Percentiles rank a stretch among this genome's conserved stretches.
These are phyloP conservation scores for Xestobium rufovillosum DNA, from an alignment of 2,888 invertebrate species.

Conservation along the genomic window DNA sequence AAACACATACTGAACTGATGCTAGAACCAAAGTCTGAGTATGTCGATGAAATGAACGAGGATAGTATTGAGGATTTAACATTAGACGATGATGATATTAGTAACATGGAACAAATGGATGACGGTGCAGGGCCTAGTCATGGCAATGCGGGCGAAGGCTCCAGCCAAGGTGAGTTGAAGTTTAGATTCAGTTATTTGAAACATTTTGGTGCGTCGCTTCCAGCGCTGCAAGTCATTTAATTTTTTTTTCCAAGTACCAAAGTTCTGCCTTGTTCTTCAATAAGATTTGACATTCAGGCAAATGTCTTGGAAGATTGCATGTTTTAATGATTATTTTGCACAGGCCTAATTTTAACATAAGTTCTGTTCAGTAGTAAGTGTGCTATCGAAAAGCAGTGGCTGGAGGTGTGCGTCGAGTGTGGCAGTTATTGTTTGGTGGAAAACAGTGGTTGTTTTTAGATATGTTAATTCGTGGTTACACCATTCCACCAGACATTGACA, in stretches of 20 bases:
- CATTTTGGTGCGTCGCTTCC: too few species aligned
- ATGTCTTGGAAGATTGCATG: too few species aligned
- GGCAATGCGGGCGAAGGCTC: slow-evolving; percentile 63
- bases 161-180: slow-evolving; percentile 63
- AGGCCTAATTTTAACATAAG: too few species aligned
- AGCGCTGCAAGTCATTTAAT: too few species aligned
- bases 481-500: slow-evolving; percentile 29
- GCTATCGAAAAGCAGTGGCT: too few species aligned
- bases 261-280: too few species aligned
- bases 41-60: slow-evolving; percentile 61
- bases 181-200: too few species aligned
- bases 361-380: too few species aligned
- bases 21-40: slow-evolving; percentile 71
- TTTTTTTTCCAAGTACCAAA: too few species aligned
- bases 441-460: slow-evolving; percentile 30
- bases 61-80: slow-evolving; percentile 78
- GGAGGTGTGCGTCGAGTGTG: too few species aligned
- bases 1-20: slow-evolving; percentile 49
- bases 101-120: slow-evolving; percentile 65
- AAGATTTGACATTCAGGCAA: too few species aligned
- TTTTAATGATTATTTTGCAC: too few species aligned
- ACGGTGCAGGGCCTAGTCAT: slow-evolving; percentile 61
- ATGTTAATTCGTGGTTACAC: slow-evolving; percentile 21
- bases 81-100: slow-evolving; percentile 69
- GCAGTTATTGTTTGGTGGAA: slow-evolving; percentile 32